A percentile compares a stretch with the other conserved stretches of the same genome.
Conservation (phyloP, 2,113 vertebrate species). For the Coracopsis vasa region DNA sequence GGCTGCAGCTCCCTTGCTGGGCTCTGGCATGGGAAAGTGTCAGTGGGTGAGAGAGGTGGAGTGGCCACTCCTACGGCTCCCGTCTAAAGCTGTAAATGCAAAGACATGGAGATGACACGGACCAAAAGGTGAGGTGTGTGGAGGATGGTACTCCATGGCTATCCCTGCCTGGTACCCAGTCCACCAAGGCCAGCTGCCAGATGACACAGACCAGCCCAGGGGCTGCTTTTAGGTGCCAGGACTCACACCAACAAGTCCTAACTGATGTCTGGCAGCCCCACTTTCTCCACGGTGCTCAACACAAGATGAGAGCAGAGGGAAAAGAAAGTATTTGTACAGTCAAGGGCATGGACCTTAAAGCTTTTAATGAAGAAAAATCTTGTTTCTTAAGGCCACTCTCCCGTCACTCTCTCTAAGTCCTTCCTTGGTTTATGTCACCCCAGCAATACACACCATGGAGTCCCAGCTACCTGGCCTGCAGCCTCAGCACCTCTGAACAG, state of each 20-base stretch:
- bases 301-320: not conserved
- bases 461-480: not conserved
- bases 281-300: not conserved
- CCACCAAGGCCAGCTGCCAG: not conserved
- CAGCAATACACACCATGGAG: too few species aligned
- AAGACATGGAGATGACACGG: not conserved
- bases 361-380: not conserved
- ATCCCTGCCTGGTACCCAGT: not conserved
- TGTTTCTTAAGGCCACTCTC: not conserved
- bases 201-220: not conserved
- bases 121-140: rapidly evolving
- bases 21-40: not conserved
- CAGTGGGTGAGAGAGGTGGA: constrained; percentile 14
- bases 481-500: not conserved
- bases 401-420: not conserved
- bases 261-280: not conserved
- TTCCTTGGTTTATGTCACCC: not conserved
- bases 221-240: not conserved
- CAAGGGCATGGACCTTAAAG: not conserved
- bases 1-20: not conserved
- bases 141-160: rapidly evolving
- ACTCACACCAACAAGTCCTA: not conserved
- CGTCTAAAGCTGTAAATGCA: not conserved
- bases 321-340: not conserved
- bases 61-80: not conserved